Conservation (phyloP, 92 coral and sea anemone genomes). For the Parazoanthus swiftii region DNA sequence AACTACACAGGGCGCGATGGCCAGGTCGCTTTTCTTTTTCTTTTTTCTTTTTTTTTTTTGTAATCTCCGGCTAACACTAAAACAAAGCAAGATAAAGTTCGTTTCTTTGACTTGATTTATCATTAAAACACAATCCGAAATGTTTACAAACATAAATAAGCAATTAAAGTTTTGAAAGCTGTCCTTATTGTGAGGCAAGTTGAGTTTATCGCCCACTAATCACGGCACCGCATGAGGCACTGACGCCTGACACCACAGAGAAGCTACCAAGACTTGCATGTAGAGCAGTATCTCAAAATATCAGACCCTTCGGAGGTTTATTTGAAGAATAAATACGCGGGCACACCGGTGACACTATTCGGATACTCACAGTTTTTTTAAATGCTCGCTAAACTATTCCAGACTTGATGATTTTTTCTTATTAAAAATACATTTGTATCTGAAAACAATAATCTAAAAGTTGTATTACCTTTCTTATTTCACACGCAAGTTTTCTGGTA, state of each 20-base stretch:
- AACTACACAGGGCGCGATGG: too few relatives aligned
- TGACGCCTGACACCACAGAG: neutral
- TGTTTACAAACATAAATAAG: neutral
- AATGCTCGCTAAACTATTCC: neutral
- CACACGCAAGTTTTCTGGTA: neutral
- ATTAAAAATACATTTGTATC: neutral
- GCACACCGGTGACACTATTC: neutral
- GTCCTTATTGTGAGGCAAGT: neutral
- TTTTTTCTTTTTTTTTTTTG: too few relatives aligned
- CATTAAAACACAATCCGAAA: neutral
- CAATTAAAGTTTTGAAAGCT: neutral
- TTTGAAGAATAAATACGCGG: neutral
- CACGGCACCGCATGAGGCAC: neutral
- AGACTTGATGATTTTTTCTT: neutral
- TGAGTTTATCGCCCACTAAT: neutral
- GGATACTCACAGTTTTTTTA: neutral
- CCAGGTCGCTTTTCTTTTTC: too few relatives aligned
- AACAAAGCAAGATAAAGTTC: neutral
- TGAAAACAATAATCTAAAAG: neutral
- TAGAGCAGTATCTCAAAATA: neutral
- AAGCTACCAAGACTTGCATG: neutral
- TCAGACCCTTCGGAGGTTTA: neutral
- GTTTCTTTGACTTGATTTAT: neutral
- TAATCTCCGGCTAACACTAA: neutral
- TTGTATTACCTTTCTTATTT: neutral